Evolutionary conservation across 2,797 vertebrate genomes (phyloP), one percentile per base, ranked within the genome.

Genomic region (Sardinella longiceps): DNA sequence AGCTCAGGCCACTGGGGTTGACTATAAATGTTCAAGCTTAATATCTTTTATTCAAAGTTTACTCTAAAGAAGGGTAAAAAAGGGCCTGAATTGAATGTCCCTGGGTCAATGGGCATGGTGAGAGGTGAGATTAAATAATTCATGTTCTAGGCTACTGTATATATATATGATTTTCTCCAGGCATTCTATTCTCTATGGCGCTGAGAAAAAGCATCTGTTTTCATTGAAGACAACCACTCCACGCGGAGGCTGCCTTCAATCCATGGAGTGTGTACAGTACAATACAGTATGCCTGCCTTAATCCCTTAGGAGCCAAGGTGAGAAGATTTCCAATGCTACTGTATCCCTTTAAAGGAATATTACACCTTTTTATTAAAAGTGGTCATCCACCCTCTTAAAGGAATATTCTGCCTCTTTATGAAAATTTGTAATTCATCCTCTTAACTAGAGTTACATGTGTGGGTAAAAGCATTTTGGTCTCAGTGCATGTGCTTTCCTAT

Each of bases 81-180:
- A 91, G 15, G 85, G 84, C 84, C 85, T 86, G 86, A 89, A 50
- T 86, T 81, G 85, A 74, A 83, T 86, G 90, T 89, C 91, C 88
- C 86, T 90, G 85, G 88, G 86, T 89, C 87, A 87, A 90, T 81
- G 88, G 90, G 88, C 89, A 91, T 92, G 86, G 88, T 91, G 93
- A 81, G 87, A 91, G 91, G 90, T 91, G 85, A 82, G 86, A 60
- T 91, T 96, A 90, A 94, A 95, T 93, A 91, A 95, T 95, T 93
- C 89, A 94, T 93, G 87, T 85, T 39, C 48, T 50, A 15, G n/a
- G n/a, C 12, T 2, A 48, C 46, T 9, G 46, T 48, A 48, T 84
- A n/a, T n/a, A n/a, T n/a, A 87, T 89, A 83, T 92, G 66, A 74
- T 74, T 74, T 39, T 30, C 30, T 74, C 66, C 18, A 74, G 30